These are phyloP conservation scores for Progne subis DNA, from an alignment of 2,113 vertebrate genomes.

Conservation along the genomic window DNA sequence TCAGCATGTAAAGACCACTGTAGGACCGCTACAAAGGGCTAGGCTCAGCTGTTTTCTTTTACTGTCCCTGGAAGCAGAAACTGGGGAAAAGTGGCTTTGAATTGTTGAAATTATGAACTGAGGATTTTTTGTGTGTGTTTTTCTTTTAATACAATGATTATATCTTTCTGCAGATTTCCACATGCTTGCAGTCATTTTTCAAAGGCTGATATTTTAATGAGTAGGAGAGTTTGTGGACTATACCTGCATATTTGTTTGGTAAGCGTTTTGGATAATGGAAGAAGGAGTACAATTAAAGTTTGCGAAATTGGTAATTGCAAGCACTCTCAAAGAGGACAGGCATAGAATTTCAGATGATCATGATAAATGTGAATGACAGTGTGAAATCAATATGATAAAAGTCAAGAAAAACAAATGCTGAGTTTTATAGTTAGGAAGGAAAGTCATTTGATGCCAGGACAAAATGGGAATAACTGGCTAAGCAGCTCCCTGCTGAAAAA, in stretches of 20 bases:
- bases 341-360: background rate
- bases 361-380: background rate
- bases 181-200: background rate
- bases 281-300: background rate
- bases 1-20: background rate
- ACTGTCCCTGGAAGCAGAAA: background rate
- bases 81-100: background rate
- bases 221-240: background rate
- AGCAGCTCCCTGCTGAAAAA: background rate
- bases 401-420: background rate
- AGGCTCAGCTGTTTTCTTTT: background rate
- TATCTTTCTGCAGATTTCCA: background rate
- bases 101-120: background rate
- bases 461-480: background rate
- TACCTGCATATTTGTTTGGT: background rate
- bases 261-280: background rate
- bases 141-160: background rate
- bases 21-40: background rate
- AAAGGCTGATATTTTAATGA: background rate
- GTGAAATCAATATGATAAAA: conserved; percentile 30
- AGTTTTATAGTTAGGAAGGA: background rate
- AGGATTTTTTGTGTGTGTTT: background rate
- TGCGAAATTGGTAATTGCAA: background rate
- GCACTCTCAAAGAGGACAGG: background rate
- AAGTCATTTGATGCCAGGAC: background rate